Evolutionary conservation across 2,888 invertebrate species (phyloP), one percentile per base, ranked within the genome.

Genomic region (Thereva unica): DNA sequence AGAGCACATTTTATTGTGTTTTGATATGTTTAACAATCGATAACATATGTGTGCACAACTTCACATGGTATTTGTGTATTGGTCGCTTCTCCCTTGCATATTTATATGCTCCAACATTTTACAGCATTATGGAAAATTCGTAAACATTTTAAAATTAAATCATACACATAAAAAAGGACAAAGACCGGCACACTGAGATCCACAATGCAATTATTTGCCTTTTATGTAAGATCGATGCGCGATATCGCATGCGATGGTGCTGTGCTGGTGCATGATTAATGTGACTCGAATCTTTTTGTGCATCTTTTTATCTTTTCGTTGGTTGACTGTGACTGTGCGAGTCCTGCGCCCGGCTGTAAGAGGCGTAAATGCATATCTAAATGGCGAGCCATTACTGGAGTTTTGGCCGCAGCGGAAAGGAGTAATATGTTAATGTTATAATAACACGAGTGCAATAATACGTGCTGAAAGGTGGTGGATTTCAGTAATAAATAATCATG

Each of bases 1-100:
- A 61, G 50, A 61, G 50, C 50, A 38, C 50, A 61, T 61, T 61
- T 61, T 61, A 61, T 61, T 61, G 50, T 49, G 41, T 50, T 61
- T 61, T 61, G 40, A 61, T 61, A 50, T 50, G 61, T 61, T 61
- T 50, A 61, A 61, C 61, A 61, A 61, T 61, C 61, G 50, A 61
- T 61, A 61, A 61, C 61, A 61, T 37, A 61, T 61, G 61, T 50
- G 61, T 35, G 5, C 50, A 34, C n/a, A 50, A 4, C 61, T 40
- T 23, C 4, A 49, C 56, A 2, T n/a, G 47, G 6, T 41, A 40
- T 55, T 9, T 12, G 6, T 55, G 40, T 38, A 9, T 23, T 23
- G 23, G 23, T 23, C 23, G 23, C 23, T 23, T 23, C 2, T 23
- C 23, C 23, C 23, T 23, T 23, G 2, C 23, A 23, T 23, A 23